These are phyloP conservation scores for Glossophaga mutica DNA, from an alignment of 2,797 vertebrate species.

Conservation along the genomic window DNA sequence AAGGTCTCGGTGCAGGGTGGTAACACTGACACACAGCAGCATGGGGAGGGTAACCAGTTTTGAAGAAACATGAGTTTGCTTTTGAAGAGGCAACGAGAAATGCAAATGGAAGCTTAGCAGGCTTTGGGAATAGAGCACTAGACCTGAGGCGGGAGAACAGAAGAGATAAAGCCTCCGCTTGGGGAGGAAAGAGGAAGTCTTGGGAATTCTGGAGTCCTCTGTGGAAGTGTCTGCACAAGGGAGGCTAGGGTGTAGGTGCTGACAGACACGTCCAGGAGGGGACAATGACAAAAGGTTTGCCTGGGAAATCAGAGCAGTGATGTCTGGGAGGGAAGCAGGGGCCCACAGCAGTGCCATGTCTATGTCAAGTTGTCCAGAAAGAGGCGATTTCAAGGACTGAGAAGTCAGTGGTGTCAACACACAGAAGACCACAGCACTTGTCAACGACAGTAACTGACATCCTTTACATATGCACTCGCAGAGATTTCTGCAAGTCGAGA, in stretches of 20 bases:
- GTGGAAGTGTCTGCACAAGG: background rate
- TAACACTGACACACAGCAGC: background rate
- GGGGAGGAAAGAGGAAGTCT: background rate
- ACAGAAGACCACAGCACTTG: background rate
- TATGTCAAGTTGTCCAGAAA: background rate
- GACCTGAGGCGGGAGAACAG: background rate
- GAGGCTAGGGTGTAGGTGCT: too few relatives aligned
- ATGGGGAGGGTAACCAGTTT: too few relatives aligned
- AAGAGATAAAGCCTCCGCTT: background rate
- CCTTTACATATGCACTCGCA: background rate
- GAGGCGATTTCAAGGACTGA: background rate
- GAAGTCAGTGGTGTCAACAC: background rate
- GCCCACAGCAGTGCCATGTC: too few relatives aligned
- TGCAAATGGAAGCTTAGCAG: background rate
- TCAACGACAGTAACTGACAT: background rate
- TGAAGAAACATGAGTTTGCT: background rate
- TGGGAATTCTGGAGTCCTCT: background rate
- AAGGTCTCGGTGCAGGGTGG: fast-evolving
- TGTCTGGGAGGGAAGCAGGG: background rate
- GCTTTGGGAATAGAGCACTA: background rate
- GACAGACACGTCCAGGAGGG: background rate
- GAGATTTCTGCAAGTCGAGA: background rate
- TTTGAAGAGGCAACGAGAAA: background rate
- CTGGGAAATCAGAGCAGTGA: background rate
- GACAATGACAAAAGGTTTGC: background rate